Evolutionary conservation across 1,140 invertebrate genomes (phyloP), one percentile per base, ranked within the genome.

Genomic region (Aphelinus atriplicis): DNA sequence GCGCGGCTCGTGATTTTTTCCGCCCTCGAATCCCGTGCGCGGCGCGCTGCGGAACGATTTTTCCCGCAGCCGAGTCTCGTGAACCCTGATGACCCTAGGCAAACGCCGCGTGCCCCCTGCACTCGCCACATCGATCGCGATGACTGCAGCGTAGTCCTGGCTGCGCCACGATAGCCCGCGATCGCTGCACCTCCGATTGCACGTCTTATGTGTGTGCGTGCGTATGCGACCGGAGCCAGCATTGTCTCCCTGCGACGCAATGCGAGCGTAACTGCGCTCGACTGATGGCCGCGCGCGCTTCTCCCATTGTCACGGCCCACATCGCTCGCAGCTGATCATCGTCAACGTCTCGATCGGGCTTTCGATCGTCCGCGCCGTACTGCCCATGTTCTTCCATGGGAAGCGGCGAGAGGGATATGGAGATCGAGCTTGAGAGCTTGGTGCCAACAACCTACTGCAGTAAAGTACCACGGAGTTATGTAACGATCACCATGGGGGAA

Each of bases 41-140:
- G 47, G 48, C 47, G 7, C 26, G 48, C 65, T 55, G 50, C 65
- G 53, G 48, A 26, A 26, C 50, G 10, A 43, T 43, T 62, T 50
- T 64, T 55, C 3, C 46, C 46, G 56, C 26, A 26, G 26, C 26
- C 26, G 26, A 26, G 26, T 26, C 60, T 65, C 63, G 43, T 73
- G 63, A 73, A 67, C 55, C 55, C 55, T 48, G 56, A 66, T 73
- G 71, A 73, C 64, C 63, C 63, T 67, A 45, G 56, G 46, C 61
- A 57, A 72, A 63, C 10, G 26, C 45, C 53, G 48, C 55, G 10
- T 67, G 51, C 51, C 7, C 9, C 42, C 10, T 45, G 62, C 26
- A 26, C 26, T 26, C 26, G 26, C 26, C 26, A 26, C 26, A 72
- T 64, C 53, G 70, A 72, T 72, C 53, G 4, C 50, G 62, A n/a